Base-by-base conservation (phyloP, 2,888 invertebrate species). In the Caenorhabditis panamensis region DNA sequence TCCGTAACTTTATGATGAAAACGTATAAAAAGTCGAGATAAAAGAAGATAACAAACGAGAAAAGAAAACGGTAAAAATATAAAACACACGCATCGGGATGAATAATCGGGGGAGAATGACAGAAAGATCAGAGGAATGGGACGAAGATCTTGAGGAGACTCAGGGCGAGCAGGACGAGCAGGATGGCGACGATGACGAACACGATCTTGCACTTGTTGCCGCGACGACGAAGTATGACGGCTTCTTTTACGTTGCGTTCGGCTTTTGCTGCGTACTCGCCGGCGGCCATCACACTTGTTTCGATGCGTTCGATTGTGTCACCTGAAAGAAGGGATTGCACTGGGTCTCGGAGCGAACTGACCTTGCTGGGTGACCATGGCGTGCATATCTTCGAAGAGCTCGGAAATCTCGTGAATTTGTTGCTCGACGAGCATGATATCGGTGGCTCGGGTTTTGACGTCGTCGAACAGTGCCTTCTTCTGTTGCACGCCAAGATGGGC, bases 281-380 rank as follows among this genome's bases (percentile, higher is more conserved):
- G 0, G 82, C 76, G 6, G 36, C 58, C 22, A 37, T 37, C 22
- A 82, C 79, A 36, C 75, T 79, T 28, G 75, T 67, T 44, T 82
- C 82, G 58, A 82, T 82, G 58, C 73, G 68, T 41, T 82, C 82
- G 44, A 82, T 64, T 24, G 79, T 79, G 37, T 82, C 82, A 26
- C 82, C 82, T 79, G 76, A 13, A 53, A 59, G 31, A 62, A 1
- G 20, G 13, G 13, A 16, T 6, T 24, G 9, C 22, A 20, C 11
- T 13, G 26, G 11, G 16, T 2, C 4, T 18, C 22, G 51, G 8
- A 3, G 20, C 2, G 13, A 22, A 51, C 51, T 11, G 53, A 79
- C 79, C 72, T 36, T 79, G 79, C 11, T 41, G 56, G 16, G 36
- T 13, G 4, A 79, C 68, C 72, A 79, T 22, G 3, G 28, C 4